Percentiles rank a stretch among this genome's conserved stretches.
phyloP scores from a whole-genome alignment of 2,888 invertebrate genomes.

The Sceliomorpha sp. region DNA sequence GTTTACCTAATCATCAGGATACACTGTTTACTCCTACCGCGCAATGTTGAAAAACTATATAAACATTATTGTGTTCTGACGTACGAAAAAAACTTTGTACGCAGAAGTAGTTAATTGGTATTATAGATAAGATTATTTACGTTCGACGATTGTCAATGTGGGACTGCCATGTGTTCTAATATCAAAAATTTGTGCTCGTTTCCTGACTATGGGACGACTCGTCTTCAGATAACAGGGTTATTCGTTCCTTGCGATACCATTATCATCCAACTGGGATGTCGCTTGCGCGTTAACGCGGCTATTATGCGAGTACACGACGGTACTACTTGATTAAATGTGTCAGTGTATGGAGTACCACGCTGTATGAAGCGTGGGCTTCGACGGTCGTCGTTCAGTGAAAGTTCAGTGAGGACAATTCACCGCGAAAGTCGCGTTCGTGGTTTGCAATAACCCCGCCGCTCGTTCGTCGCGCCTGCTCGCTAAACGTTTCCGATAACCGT shows the following conservation, averaged over 20 bases:
- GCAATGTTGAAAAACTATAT: too few species aligned
- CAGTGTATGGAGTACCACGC: slow-evolving; percentile 1
- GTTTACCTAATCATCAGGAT: too few species aligned
- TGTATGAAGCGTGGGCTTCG: not conserved
- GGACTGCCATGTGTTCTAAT: too few species aligned
- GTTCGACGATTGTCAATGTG: too few species aligned
- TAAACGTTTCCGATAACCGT: not conserved
- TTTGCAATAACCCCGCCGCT: not conserved
- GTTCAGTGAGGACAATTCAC: slow-evolving; percentile 8
- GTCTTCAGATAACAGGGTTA: slow-evolving; percentile 58
- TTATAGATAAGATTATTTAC: too few species aligned
- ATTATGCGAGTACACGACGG: slow-evolving; percentile 4
- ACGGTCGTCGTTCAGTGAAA: slow-evolving; percentile 1
- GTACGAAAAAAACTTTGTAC: too few species aligned
- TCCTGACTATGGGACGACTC: not conserved
- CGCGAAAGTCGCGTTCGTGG: slow-evolving; percentile 5
- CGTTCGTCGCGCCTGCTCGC: not conserved
- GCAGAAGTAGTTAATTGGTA: too few species aligned
- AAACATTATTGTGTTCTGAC: too few species aligned
- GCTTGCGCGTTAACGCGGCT: slow-evolving; percentile 8
- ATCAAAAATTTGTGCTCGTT: too few species aligned
- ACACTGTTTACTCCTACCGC: too few species aligned
- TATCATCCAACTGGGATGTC: slow-evolving; percentile 50
- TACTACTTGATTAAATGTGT: slow-evolving; percentile 9
- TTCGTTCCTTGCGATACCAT: slow-evolving; percentile 40